phyloP scores from a whole-genome alignment of 2,888 invertebrate species.

The Drosophila pseudotakahashii region DNA sequence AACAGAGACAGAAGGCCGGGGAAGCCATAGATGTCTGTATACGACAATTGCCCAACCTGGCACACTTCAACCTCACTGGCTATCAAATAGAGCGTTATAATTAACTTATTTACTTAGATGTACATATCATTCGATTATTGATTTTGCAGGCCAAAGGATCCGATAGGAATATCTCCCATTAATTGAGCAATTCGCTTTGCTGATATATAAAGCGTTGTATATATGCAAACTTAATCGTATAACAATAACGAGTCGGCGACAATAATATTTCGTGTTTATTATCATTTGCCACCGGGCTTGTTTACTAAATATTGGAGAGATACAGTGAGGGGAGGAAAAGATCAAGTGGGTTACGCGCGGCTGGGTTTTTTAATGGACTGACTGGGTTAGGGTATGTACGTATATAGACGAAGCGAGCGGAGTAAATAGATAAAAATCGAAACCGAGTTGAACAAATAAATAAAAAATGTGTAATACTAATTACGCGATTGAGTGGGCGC shows the following conservation, averaged over 20 bases:
- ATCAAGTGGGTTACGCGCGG: slow-evolving; percentile 13
- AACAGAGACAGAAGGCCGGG: background rate
- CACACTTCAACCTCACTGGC: slow-evolving; percentile 16
- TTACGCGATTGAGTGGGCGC: background rate
- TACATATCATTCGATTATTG: slow-evolving; percentile 10
- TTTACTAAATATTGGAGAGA: slow-evolving; percentile 26
- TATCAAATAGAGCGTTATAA: background rate
- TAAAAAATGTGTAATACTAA: slow-evolving; percentile 32
- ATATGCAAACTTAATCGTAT: slow-evolving; percentile 31
- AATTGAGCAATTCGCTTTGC: background rate
- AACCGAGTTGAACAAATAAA: slow-evolving; percentile 39
- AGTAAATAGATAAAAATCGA: slow-evolving; percentile 12
- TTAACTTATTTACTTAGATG: slow-evolving; percentile 15
- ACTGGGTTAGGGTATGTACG: background rate
- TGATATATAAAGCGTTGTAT: slow-evolving; percentile 1
- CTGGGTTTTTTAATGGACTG: slow-evolving; percentile 18
- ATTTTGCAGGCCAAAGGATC: slow-evolving; percentile 14
- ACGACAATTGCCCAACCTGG: slow-evolving; percentile 7
- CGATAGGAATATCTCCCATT: slow-evolving; percentile 1
- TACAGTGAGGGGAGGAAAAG: background rate
- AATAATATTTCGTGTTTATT: slow-evolving; percentile 44
- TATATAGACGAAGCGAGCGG: background rate
- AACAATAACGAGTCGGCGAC: slow-evolving; percentile 41
- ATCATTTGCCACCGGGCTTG: slow-evolving; percentile 41
- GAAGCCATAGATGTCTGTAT: slow-evolving; percentile 14